Evolutionary conservation across 2,888 invertebrate species (phyloP).

Genomic region (Megalurothrips usitatus): DNA sequence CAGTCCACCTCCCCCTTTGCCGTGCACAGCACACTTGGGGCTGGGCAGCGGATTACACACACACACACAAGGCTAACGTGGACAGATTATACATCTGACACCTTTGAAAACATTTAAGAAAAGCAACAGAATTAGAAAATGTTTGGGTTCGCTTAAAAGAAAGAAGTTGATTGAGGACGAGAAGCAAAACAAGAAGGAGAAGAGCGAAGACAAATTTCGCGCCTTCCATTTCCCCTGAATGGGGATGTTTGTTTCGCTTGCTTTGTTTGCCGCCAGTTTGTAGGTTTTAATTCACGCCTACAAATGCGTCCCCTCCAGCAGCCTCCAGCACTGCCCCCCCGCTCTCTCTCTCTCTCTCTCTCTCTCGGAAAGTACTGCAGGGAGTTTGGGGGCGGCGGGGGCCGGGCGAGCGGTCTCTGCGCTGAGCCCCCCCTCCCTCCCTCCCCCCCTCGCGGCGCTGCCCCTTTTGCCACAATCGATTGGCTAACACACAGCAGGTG

Average conservation of each 20-base stretch:
- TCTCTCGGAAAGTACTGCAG: neutral
- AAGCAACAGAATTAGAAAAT: no score
- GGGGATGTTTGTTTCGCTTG: neutral
- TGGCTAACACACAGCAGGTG: no score
- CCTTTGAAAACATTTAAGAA: no score
- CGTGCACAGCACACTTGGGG: no score
- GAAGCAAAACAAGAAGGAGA: neutral
- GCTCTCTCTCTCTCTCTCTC: neutral
- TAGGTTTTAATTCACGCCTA: slow-evolving; percentile 11
- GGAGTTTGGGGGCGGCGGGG: neutral
- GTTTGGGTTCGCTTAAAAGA: no score
- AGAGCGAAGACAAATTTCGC: neutral
- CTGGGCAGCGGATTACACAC: no score
- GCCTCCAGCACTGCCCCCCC: no score
- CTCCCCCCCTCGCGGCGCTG: no score
- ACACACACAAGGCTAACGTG: no score
- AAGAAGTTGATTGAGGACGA: no score
- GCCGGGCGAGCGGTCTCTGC: neutral
- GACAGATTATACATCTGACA: no score
- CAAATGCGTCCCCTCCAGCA: neutral
- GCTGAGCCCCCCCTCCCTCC: neutral
- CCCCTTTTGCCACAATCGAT: no score
- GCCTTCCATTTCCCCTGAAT: neutral
- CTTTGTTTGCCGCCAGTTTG: slow-evolving; percentile 1
- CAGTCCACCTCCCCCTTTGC: neutral